Evolutionary conservation across 2,797 vertebrate genomes (phyloP), one percentile per base, ranked within the genome.

Genomic region (Hemibagrus guttatus): DNA sequence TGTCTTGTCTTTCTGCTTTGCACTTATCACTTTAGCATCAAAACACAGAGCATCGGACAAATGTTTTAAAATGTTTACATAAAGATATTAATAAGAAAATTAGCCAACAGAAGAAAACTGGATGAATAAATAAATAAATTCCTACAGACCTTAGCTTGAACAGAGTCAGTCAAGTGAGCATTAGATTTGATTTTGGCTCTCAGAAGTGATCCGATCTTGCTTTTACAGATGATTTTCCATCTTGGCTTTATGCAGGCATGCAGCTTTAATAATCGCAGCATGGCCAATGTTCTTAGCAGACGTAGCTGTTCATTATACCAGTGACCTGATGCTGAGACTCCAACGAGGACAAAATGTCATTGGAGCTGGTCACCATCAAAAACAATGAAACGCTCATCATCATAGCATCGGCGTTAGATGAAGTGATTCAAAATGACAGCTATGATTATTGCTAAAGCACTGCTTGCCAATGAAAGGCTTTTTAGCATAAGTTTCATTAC

Each of bases 341-440:
- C 56, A 74, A 11, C 14, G 6, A 64, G 58, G n/a, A 56, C 28
- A 52, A 76, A 75, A 74, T 63, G 64, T 82, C 85, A 63, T 42
- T 75, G 23, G 2, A 81, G 13, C 71, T 8, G 52, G 78, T 83
- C 71, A 56, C 46, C 46, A 83, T 75, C 80, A 39, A 78, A 78
- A 78, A 78, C 17, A 78, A 75, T 14, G 7, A 76, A 56, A 42
- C 39, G 12, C 35, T 79, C 11, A 0, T 83, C 31, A 19, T 61
- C 17, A 13, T 54, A 12, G 4, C 23, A 54, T 76, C 19, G 8
- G 46, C 28, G 16, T 64, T 78, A 78, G 31, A 54, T 56, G 14
- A 54, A 71, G 66, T 13, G 13, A 84, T 61, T 76, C 11, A 7
- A n/a, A 31, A 63, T 26, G 71, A 46, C 26, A 61, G 54, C 39